Percentiles rank a stretch among this genome's conserved stretches.
Conservation (phyloP, 2,113 vertebrate genomes). For the Osmerus eperlanus region DNA sequence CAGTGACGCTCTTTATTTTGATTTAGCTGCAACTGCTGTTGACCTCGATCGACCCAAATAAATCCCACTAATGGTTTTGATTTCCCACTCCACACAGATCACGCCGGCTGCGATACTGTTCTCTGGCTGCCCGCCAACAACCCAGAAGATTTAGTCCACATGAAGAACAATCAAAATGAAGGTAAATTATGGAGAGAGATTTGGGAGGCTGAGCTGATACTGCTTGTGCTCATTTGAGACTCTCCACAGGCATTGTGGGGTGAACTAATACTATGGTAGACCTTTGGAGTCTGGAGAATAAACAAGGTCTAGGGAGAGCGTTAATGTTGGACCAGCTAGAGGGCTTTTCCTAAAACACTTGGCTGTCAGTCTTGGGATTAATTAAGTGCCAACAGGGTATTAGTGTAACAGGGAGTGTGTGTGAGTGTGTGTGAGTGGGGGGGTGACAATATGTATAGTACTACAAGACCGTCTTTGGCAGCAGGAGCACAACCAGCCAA, state of each 20-base stretch:
- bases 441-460: background rate
- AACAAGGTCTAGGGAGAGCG: background rate
- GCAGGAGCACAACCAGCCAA: too few species aligned
- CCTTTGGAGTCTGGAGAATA: background rate
- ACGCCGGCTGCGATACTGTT: constrained; percentile 58
- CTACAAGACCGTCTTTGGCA: too few species aligned
- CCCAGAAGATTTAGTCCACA: constrained; percentile 71
- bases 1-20: background rate
- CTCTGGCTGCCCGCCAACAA: constrained; percentile 72
- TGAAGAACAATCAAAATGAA: constrained; percentile 78
- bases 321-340: background rate
- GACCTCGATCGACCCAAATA: constrained; percentile 18
- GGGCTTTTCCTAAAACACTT: constrained; percentile 18
- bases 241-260: background rate
- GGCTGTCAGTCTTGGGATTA: constrained; percentile 21
- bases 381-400: constrained; percentile 25
- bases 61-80: constrained; percentile 36
- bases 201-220: constrained; percentile 44
- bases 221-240: constrained; percentile 25
- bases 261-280: background rate
- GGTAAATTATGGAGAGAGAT: constrained; percentile 67
- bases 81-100: constrained; percentile 52
- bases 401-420: background rate
- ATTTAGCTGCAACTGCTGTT: constrained; percentile 16
- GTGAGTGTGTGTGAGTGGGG: background rate